A percentile compares a stretch with the other conserved stretches of the same genome.
Conservation (phyloP, 2,888 invertebrate species). For the Punctoribates punctum region DNA sequence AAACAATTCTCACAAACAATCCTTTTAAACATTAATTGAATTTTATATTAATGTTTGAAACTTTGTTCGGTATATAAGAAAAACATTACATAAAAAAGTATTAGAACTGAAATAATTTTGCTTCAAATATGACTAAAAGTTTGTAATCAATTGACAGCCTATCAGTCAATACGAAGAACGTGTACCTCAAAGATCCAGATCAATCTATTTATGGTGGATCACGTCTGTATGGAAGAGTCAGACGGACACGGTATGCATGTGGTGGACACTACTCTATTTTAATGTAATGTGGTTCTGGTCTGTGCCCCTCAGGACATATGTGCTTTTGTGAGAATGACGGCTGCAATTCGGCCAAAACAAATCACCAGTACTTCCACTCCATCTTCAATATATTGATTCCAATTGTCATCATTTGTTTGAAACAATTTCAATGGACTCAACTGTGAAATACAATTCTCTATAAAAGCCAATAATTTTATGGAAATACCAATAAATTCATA, state of each 20-base stretch:
- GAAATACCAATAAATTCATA: background rate
- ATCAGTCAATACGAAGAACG: conserved; percentile 67
- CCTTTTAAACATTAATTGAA: no score
- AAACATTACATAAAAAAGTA: no score
- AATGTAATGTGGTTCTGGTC: background rate
- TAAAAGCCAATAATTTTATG: background rate
- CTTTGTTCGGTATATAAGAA: no score
- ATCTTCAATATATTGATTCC: conserved; percentile 14
- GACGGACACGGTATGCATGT: conserved; percentile 68
- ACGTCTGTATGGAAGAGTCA: conserved; percentile 98
- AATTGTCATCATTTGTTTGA: conserved; percentile 28
- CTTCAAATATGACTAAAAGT: no score
- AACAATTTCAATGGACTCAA: background rate
- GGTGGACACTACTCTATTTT: background rate
- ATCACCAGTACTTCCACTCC: conserved; percentile 20
- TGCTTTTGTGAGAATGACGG: conserved; percentile 97
- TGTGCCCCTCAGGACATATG: conserved; percentile 67
- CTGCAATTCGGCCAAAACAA: conserved; percentile 65
- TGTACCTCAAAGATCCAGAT: conserved; percentile 90
- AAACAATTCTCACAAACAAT: no score
- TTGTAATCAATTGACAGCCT: conserved; percentile 34
- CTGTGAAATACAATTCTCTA: background rate
- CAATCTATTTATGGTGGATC: conserved; percentile 95
- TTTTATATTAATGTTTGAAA: no score
- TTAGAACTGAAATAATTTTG: no score